Evolutionary conservation across 1,140 invertebrate genomes (phyloP), one percentile per base, ranked within the genome.

Genomic region (Micrasema longulum): DNA sequence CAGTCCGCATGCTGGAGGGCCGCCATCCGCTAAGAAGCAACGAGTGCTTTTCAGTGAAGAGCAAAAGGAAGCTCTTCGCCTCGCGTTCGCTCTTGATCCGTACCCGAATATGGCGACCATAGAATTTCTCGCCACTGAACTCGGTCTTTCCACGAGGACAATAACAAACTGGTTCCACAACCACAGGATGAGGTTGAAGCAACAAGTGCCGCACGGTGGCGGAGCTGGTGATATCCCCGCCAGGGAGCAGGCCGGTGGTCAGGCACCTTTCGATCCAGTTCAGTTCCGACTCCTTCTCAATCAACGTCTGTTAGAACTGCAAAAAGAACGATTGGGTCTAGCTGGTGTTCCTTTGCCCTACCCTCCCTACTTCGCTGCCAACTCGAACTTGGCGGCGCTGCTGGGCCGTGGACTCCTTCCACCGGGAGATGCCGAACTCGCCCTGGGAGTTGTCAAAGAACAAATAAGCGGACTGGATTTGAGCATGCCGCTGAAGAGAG

Each of bases 151-250:
- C 1, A 93, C 96, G 10, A 88, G 97, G 74, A 99, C 97, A 41
- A 98, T 99, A 70, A 97, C 95, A 14, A 99, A 99, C 81, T 99
- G 97, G 97, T 99, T 99, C 88, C 97, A 99, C 85, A 99, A 99
- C 82, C 97, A 99, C 84, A 90, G 97, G 66, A 99, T 99, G 95
- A 89, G 98, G 62, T 88, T 99, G 78, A 99, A 99, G 83, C 95
- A 97, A 79, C 89, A 90, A 76, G 91, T 92, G 43, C 92, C 93
- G 0, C 92, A 93, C 70, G 90, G 90, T 0, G 91, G 90, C 0
- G 87, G 90, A 20, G 87, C 89, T 1, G 87, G 88, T 4, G 88
- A 90, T 23, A 88, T 92, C 12, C 91, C 91, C 0, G 87, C 91
- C 31, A 86, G 91, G 41, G 90, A 92, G 66, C 91, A 91, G 73